Base-by-base conservation (phyloP, 2,888 invertebrate species). In the Tachina fera region DNA sequence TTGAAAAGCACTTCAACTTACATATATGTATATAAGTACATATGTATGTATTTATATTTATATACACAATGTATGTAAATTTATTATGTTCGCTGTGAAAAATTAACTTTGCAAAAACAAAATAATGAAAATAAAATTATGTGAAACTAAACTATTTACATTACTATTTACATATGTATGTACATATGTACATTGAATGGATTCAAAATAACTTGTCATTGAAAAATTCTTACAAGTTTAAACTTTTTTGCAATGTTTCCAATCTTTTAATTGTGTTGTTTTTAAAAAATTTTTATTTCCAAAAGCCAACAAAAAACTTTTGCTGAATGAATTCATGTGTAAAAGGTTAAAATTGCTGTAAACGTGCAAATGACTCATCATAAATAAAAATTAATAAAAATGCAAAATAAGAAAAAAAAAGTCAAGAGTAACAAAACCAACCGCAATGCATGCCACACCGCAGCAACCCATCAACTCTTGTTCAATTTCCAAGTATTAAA, bases 281-380 rank as follows among this genome's bases (percentile, higher is more conserved):
- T 13, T 47, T 41, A 49, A 31, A 9, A 22, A 14, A 1, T 53
- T 51, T 45, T 41, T 76, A 6, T 68, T 43, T 19, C n/a, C 22
- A 68, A 19, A 11, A 45, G 19, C 53, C 31, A 70, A 47, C 53
- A n/a, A 51, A 70, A 72, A 41, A 68, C 49, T 45, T 60, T 82
- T 86, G 82, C 87, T 89, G 88, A 91, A 89, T 90, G 91, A 91
- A 91, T 91, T 91, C 91, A 90, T 89, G 89, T 90, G 91, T 89
- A 91, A 81, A 91, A 91, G 91, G 91, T 91, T 91, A 89, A 90
- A 91, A 89, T 90, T 85, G 60, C 43, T 91, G 90, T 91, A 90
- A 91, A 91, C 91, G 91, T 91, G 91, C 91, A 91, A 91, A 91
- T 91, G 91, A 91, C 91, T 91, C 91, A 91, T 91, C 91, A 91